Evolutionary conservation across 2,113 vertebrate genomes (phyloP), one percentile per base, ranked within the genome.

Genomic region (Percopsis transmontana): DNA sequence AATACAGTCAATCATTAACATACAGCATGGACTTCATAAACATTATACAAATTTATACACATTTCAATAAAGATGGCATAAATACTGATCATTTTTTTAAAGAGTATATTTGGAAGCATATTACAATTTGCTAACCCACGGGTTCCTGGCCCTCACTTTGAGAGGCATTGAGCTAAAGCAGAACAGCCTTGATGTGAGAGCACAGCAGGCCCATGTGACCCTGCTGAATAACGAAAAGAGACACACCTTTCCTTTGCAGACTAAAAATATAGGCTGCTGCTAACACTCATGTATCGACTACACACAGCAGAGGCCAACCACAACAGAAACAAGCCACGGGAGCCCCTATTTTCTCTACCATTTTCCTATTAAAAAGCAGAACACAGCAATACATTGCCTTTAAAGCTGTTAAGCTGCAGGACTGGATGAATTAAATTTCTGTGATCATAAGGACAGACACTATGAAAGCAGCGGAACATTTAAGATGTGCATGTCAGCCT

Each of bases 181-280:
- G 52, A 57, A 20, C 40, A 59, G 58, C 61, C 50, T 63, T 75
- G 59, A 69, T 63, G 56, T 64, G 60, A 72, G 50, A 67, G 67
- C 62, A 60, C 59, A 39, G 58, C 59, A 39, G 18, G 56, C 67
- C 24, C 80, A 86, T 21, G 18, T 84, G 73, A 79, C 65, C 58
- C 18, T 62, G 69, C 63, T 77, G 68, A 63, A 54, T 70, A 70
- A 83, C 73, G 70, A 47, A 70, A n/a, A 79, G 63, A 68, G 85
- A 80, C 85, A 86, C 82, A 83, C 85, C 86, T 88, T 84, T 84
- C 75, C 85, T 82, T 72, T 85, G 62, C 61, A 74, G 74, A 39
- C 67, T 61, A 78, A 76, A 62, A 85, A 88, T 82, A 60, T 76
- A 82, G 68, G 57, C 67, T 58, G 72, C 52, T 53, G 51, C 15